Evolutionary conservation across 2,113 vertebrate species (phyloP), one percentile per base, ranked within the genome.

Genomic region (Sorex fumeus): DNA sequence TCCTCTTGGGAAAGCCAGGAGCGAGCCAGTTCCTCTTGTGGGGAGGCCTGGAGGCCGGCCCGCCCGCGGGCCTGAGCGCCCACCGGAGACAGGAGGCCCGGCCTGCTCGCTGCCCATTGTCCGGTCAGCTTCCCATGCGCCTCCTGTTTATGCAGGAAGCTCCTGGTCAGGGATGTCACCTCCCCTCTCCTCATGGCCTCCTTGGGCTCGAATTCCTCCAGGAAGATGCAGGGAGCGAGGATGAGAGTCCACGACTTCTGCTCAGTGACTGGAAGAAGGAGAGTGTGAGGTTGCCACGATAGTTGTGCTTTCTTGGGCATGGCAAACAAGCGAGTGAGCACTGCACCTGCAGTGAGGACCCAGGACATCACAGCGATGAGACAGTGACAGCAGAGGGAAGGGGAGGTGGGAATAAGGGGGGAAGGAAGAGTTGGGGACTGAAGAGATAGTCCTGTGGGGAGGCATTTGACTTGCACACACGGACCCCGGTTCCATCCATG

Each of bases 141-240:
- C 96, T 96, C 96, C 95, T 97, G 96, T 97, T 97, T 97, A 97
- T 89, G 93, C 96, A 97, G 96, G 96, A 97, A 97, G 91, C 94
- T 79, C 75, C n/a, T 82, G 64, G 85, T 90, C 69, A 79, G 89
- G 87, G 91, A 91, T 95, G 86, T 90, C 72, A 91, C 94, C 94
- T 93, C 96, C 27, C 94, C 79, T 90, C 93, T 93, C 75, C 87
- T 32, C 53, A 90, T 57, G 90, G 75, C 88, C 79, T 66, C 80
- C 86, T 45, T 3, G 66, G 72, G 83, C 92, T 86, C 53, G 23
- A 34, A 85, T 93, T 88, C 90, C 84, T 91, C 78, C 66, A 78
- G 81, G 81, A 82, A 88, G 87, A 64, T 79, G 53, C 67, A 25
- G 4, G 27, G 87, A 85, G 15, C 0, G 6, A 83, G 47, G 71